Evolutionary conservation across 2,797 vertebrate genomes (phyloP).

Genomic region (Picus viridis): DNA sequence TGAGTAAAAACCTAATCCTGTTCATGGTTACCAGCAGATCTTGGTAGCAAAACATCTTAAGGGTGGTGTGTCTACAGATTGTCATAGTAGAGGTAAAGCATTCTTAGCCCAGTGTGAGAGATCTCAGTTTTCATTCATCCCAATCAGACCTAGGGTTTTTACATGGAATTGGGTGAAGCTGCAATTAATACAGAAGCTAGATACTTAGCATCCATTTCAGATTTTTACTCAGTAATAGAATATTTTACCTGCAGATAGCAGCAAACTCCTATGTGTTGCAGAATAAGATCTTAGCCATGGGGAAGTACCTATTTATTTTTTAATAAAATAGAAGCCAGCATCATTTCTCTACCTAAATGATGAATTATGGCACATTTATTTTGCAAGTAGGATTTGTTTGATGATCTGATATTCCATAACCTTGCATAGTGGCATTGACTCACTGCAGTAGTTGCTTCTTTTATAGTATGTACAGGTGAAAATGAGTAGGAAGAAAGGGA

Average conservation of each 20-base stretch:
- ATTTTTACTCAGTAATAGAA: conserved; percentile 43
- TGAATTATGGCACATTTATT: not conserved
- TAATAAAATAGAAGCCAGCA: not conserved
- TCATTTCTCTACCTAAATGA: not conserved
- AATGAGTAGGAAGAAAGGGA: not conserved
- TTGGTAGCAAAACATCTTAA: not conserved
- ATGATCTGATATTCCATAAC: not conserved
- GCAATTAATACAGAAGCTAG: conserved; percentile 5
- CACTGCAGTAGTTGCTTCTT: not conserved
- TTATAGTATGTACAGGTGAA: not conserved
- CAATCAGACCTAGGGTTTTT: not conserved
- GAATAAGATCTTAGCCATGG: not conserved
- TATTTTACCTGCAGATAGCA: conserved; percentile 74
- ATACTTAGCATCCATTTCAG: not conserved
- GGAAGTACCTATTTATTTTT: conserved; percentile 16
- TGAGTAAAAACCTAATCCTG: not conserved
- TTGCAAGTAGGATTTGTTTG: not conserved
- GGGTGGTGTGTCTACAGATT: not conserved
- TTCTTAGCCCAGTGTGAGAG: not conserved
- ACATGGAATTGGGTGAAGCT: not conserved
- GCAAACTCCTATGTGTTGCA: conserved; percentile 59
- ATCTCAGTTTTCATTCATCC: not conserved
- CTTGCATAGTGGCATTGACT: not conserved
- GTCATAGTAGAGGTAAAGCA: not conserved
- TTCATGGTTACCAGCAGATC: not conserved